Evolutionary conservation across 2,888 invertebrate species (phyloP).

Genomic region (Latrodectus elegans): DNA sequence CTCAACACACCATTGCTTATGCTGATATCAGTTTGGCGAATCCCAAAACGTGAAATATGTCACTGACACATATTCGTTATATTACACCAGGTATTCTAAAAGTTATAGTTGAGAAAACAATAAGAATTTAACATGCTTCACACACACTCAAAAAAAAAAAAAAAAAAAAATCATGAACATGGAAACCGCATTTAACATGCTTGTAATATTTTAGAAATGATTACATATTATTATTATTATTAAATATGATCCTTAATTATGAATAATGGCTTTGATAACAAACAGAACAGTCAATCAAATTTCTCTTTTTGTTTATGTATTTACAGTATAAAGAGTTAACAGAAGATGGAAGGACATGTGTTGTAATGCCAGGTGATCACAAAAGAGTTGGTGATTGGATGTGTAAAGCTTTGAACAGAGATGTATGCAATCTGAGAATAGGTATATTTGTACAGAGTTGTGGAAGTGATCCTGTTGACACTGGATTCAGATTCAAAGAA

Average conservation of each 20-base stretch:
- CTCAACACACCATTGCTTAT: too few species aligned
- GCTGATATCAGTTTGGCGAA: too few species aligned
- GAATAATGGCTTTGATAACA: background rate
- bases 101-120: too few species aligned
- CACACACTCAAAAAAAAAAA: too few species aligned
- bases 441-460: constrained; percentile 47
- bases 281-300: background rate
- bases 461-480: constrained; percentile 53
- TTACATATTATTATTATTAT: background rate
- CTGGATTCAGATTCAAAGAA: constrained; percentile 54
- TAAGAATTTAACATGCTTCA: too few species aligned
- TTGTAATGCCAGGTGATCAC: constrained; percentile 23
- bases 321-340: constrained; percentile 55
- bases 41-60: too few species aligned
- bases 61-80: too few species aligned
- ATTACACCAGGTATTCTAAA: too few species aligned
- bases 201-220: background rate
- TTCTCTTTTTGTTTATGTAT: background rate
- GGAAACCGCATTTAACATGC: background rate
- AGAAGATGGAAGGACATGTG: constrained; percentile 45
- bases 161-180: too few species aligned
- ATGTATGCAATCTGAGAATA: constrained; percentile 41
- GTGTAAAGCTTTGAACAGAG: constrained; percentile 48
- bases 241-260: background rate
- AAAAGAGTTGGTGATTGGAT: constrained; percentile 52